phyloP scores from a whole-genome alignment of 2,797 vertebrate genomes.

The Sebastes oblongus region DNA sequence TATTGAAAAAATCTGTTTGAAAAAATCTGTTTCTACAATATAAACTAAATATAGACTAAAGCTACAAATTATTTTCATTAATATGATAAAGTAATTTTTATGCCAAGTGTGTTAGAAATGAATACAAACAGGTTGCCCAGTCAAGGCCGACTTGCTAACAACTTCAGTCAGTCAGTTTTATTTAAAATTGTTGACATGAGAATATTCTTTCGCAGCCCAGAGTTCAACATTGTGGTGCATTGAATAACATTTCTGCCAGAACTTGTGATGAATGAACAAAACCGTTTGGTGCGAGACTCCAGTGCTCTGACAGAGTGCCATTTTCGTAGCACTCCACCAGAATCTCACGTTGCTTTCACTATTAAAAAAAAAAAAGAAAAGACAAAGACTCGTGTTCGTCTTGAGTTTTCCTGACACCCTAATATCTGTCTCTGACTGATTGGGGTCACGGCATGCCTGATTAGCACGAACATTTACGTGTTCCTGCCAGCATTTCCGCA shows the following conservation, averaged over 20 bases:
- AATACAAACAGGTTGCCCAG: neutral
- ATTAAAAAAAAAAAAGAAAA: neutral
- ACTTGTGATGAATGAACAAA: neutral
- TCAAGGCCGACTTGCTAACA: neutral
- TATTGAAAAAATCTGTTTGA: too few species aligned
- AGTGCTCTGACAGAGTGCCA: neutral
- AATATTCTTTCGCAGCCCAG: too few species aligned
- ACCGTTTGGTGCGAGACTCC: neutral
- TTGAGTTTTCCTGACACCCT: slow-evolving; percentile 46
- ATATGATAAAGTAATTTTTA: neutral
- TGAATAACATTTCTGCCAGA: neutral
- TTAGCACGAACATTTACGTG: slow-evolving; percentile 58
- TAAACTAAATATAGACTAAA: too few species aligned
- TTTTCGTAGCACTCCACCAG: slow-evolving; percentile 18
- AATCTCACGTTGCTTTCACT: neutral
- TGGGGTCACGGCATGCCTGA: slow-evolving; percentile 62
- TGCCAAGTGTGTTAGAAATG: neutral
- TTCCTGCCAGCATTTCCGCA: slow-evolving; percentile 63
- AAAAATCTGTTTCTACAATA: too few species aligned
- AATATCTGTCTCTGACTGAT: slow-evolving; percentile 64
- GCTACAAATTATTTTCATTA: neutral
- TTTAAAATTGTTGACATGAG: neutral
- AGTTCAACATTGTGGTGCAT: neutral
- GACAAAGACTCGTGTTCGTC: slow-evolving; percentile 43
- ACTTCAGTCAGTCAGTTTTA: neutral